Conservation (phyloP, 2,113 vertebrate species). For the Clinocottus analis region DNA sequence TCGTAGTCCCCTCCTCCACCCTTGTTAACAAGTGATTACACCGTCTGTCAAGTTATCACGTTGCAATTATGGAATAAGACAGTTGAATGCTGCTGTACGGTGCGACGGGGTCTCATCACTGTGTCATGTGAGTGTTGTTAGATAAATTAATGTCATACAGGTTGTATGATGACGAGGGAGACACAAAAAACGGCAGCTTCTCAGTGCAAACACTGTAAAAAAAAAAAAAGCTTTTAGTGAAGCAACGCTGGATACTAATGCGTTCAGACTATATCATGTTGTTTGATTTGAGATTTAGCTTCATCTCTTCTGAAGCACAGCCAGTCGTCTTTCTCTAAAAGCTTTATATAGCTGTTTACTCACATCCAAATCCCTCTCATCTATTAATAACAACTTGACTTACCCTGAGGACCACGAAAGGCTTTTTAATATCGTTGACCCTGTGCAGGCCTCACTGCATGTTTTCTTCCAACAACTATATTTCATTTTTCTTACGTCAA, state of each 20-base stretch:
- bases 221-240: constrained; percentile 28
- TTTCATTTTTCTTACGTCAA: constrained; percentile 33
- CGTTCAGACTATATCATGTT: background rate
- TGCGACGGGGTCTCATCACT: constrained; percentile 4
- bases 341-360: constrained; percentile 22
- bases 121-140: constrained; percentile 22
- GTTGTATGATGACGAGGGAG: constrained; percentile 28
- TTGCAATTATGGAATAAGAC: constrained; percentile 54
- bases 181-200: background rate
- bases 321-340: constrained; percentile 5
- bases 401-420: background rate
- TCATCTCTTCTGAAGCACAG: constrained; percentile 28
- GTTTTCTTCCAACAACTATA: background rate
- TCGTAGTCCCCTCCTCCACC: constrained; percentile 20
- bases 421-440: background rate
- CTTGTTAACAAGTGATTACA: constrained; percentile 73
- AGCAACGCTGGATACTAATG: background rate
- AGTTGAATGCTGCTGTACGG: constrained; percentile 36
- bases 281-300: background rate
- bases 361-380: background rate
- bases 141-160: constrained; percentile 59
- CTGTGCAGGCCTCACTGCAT: background rate
- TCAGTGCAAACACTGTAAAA: background rate
- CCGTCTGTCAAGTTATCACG: constrained; percentile 64
- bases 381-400: background rate